Percentiles rank a stretch among this genome's conserved stretches.
Evolutionary conservation across 2,888 invertebrate species (phyloP).

Genomic region (Synergus japonicus): DNA sequence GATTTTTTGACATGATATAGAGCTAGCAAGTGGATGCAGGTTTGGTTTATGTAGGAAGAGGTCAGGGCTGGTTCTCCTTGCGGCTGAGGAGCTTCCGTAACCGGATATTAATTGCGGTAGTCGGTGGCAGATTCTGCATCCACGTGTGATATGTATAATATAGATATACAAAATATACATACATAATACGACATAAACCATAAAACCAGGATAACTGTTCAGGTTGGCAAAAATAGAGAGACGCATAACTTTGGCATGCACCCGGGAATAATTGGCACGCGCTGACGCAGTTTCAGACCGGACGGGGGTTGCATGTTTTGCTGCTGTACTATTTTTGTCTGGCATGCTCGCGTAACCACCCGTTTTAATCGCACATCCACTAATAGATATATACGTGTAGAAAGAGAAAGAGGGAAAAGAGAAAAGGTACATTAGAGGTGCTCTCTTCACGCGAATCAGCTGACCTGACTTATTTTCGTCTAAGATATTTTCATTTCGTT

Average conservation of each 20-base stretch:
- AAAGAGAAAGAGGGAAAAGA: background rate
- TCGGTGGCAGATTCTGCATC: background rate
- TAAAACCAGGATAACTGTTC: background rate
- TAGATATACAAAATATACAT: too few relatives aligned
- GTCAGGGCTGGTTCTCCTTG: background rate
- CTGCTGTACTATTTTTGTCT: conserved; percentile 67
- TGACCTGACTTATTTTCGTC: conserved; percentile 1
- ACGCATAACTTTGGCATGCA: conserved; percentile 50
- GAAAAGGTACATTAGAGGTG: background rate
- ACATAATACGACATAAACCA: background rate
- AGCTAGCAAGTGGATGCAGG: background rate
- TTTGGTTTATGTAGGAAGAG: background rate
- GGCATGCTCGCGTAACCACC: conserved; percentile 69
- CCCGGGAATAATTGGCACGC: conserved; percentile 56
- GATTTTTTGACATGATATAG: too few relatives aligned
- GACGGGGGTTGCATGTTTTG: conserved; percentile 60
- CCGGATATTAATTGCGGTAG: conserved; percentile 1
- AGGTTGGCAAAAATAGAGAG: conserved; percentile 7
- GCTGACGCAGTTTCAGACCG: conserved; percentile 49
- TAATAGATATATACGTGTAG: conserved; percentile 56
- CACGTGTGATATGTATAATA: too few relatives aligned
- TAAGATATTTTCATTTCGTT: background rate
- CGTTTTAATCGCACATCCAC: conserved; percentile 55
- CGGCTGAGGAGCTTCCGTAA: background rate
- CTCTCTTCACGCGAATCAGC: conserved; percentile 7